phyloP scores from a whole-genome alignment of 30 jellyfish, hydroid and myxozoan species.

The Aurelia aurita region DNA sequence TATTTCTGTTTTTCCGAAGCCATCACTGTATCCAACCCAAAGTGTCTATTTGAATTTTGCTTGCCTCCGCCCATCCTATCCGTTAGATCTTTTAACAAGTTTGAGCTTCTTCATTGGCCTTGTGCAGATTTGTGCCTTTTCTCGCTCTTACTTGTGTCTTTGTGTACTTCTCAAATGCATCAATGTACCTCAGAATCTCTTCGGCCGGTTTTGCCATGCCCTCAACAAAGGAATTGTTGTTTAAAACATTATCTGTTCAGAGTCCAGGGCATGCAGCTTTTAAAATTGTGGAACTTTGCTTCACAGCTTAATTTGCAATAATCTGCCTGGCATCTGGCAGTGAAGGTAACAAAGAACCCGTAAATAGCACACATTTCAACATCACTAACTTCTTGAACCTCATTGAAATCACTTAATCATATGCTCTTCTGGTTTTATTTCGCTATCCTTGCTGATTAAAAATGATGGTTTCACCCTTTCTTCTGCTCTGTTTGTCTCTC shows the following conservation, averaged over 20 bases:
- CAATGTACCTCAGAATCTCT: neutral
- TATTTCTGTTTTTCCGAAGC: neutral
- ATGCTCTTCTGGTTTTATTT: slow-evolving; percentile 1
- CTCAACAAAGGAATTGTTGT: neutral
- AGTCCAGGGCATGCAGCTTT: neutral
- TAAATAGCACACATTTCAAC: neutral
- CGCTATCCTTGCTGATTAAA: neutral
- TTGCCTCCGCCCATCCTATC: neutral
- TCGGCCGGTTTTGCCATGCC: neutral
- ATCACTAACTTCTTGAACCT: neutral
- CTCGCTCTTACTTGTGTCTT: neutral
- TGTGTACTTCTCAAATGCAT: neutral
- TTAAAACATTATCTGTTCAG: neutral
- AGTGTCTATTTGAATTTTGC: neutral
- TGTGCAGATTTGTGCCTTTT: neutral
- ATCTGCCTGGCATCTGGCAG: neutral
- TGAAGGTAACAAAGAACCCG: neutral
- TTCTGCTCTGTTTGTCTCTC: neutral
- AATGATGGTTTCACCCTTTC: neutral
- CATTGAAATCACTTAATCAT: neutral
- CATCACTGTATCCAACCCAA: no score
- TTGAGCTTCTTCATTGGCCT: neutral
- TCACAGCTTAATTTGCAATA: neutral
- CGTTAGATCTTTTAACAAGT: no score
- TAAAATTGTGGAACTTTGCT: neutral